A percentile compares a stretch with the other conserved stretches of the same genome.
Evolutionary conservation across 2,797 vertebrate species (phyloP).

Genomic region (Hoplostethus atlanticus): DNA sequence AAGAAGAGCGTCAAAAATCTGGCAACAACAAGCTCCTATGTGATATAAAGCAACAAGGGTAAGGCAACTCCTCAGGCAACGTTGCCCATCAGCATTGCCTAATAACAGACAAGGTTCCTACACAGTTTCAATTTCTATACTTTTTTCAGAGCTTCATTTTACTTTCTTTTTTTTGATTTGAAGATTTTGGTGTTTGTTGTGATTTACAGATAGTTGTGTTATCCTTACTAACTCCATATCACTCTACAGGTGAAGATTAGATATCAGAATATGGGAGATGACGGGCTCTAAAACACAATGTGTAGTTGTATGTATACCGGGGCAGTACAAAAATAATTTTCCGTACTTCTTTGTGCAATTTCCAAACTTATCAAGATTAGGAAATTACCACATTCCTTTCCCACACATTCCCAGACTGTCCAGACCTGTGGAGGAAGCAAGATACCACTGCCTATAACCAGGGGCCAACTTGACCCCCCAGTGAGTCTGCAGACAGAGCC

Average conservation of each 20-base stretch:
- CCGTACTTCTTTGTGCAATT: background rate
- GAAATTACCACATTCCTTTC: background rate
- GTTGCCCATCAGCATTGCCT: background rate
- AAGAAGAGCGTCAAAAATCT: background rate
- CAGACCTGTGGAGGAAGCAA: conserved; percentile 47
- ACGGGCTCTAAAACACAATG: background rate
- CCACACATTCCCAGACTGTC: background rate
- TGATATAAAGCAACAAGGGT: background rate
- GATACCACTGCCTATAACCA: background rate
- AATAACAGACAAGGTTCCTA: conserved; percentile 25
- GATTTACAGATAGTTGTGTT: too few species aligned
- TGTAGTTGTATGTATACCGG: background rate
- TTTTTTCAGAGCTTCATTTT: background rate
- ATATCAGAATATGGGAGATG: too few species aligned
- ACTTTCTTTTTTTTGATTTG: background rate
- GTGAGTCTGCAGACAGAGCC: background rate
- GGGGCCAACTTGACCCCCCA: background rate
- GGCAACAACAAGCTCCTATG: background rate
- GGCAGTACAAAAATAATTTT: background rate
- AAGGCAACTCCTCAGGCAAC: background rate
- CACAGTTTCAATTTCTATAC: conserved; percentile 27
- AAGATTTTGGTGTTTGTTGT: background rate
- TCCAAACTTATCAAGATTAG: too few species aligned
- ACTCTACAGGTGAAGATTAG: too few species aligned
- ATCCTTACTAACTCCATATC: too few species aligned